Conservation (phyloP, 2,113 vertebrate genomes). For the Oncorhynchus mykiss region DNA sequence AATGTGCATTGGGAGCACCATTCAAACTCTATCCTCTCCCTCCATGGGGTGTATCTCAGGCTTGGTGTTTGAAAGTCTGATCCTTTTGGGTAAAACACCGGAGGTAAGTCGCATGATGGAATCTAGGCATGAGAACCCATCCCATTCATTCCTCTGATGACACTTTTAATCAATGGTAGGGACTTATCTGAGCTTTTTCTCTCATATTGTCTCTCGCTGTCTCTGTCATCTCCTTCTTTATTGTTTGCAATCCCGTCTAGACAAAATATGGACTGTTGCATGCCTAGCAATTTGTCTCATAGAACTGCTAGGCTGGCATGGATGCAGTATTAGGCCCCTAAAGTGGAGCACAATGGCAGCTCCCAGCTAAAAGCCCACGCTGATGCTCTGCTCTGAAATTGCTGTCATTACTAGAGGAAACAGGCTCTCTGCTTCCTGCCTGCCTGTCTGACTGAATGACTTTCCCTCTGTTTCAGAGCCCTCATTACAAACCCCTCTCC, state of each 20-base stretch:
- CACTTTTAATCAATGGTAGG: slow-evolving; percentile 20
- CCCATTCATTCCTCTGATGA: neutral
- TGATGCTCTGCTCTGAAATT: slow-evolving; percentile 28
- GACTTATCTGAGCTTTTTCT: slow-evolving; percentile 21
- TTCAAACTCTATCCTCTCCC: too few relatives aligned
- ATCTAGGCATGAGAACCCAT: too few relatives aligned
- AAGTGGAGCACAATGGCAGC: slow-evolving; percentile 40
- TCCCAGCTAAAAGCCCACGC: slow-evolving; percentile 45
- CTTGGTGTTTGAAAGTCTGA: too few relatives aligned
- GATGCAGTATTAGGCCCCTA: slow-evolving; percentile 33
- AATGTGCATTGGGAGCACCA: too few relatives aligned
- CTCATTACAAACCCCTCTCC: slow-evolving; percentile 50
- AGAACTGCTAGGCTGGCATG: slow-evolving; percentile 17
- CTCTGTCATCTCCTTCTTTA: neutral
- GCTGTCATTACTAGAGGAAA: slow-evolving; percentile 36
- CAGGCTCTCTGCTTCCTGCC: slow-evolving; percentile 38
- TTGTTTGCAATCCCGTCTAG: slow-evolving; percentile 43
- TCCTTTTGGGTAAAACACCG: too few relatives aligned
- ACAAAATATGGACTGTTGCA: slow-evolving; percentile 22
- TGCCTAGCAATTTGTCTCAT: slow-evolving; percentile 31
- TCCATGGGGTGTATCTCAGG: too few relatives aligned
- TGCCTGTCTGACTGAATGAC: slow-evolving; percentile 12
- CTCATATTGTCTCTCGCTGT: slow-evolving; percentile 14
- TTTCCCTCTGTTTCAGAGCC: slow-evolving; percentile 45
- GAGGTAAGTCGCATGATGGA: too few relatives aligned